These are phyloP conservation scores for Diplolepis rosae DNA, from an alignment of 2,888 invertebrate genomes.

Conservation along the genomic window DNA sequence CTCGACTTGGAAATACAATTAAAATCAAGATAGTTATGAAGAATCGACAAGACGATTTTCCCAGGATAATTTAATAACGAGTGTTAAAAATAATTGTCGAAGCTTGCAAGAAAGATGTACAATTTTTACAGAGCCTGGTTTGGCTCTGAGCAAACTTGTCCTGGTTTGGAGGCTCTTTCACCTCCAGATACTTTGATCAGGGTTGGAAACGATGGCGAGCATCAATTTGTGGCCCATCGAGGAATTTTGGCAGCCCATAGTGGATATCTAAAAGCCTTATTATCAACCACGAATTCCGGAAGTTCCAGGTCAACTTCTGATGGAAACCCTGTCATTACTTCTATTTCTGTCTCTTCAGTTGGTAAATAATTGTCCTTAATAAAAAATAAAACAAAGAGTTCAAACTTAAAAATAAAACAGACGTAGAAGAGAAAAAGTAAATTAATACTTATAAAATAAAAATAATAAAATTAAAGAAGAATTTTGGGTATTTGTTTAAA, in stretches of 20 bases:
- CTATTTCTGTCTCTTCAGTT: conserved; percentile 69
- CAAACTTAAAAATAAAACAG: too few relatives aligned
- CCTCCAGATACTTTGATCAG: conserved; percentile 80
- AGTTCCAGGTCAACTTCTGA: conserved; percentile 39
- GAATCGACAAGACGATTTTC: not conserved
- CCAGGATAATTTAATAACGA: not conserved
- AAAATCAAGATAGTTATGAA: not conserved
- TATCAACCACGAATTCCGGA: conserved; percentile 64
- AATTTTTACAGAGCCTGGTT: conserved; percentile 74
- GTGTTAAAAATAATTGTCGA: not conserved
- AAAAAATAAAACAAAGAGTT: not conserved
- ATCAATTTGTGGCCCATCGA: conserved; percentile 82
- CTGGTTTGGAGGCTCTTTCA: conserved; percentile 64
- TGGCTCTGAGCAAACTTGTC: conserved; percentile 62
- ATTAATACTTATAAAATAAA: too few relatives aligned
- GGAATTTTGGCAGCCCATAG: conserved; percentile 81
- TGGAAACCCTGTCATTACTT: conserved; percentile 56
- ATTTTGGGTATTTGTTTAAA: not conserved
- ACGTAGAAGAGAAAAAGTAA: too few relatives aligned
- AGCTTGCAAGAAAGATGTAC: conserved; percentile 64
- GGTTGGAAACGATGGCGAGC: conserved; percentile 78
- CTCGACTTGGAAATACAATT: not conserved
- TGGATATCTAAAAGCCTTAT: conserved; percentile 82
- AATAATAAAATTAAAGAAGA: not conserved
- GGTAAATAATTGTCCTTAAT: conserved; percentile 59